Conservation (phyloP, 2,797 vertebrate species). For the Aeoliscus strigatus region DNA sequence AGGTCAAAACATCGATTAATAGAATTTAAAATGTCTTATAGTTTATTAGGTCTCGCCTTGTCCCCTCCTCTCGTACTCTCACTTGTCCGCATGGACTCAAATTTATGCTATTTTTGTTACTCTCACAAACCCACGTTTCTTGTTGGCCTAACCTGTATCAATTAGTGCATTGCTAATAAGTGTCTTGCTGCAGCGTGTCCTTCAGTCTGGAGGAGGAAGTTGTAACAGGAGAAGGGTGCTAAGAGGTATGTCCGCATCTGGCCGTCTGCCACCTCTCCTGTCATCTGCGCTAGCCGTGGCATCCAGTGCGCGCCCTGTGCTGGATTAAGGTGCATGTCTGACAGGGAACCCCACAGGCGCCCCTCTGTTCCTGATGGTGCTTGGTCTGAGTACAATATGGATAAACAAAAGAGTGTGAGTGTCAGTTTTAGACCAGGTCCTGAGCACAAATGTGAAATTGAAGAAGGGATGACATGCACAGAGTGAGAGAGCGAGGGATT, state of each 20-base stretch:
- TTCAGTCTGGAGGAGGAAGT: conserved; percentile 33
- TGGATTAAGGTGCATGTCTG: conserved; percentile 27
- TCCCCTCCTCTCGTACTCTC: conserved; percentile 1
- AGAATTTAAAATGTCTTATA: too few species aligned
- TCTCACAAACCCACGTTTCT: too few species aligned
- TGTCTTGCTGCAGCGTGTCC: conserved; percentile 22
- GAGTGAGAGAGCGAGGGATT: neutral
- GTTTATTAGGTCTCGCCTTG: neutral
- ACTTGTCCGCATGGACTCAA: neutral
- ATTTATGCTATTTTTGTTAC: too few species aligned
- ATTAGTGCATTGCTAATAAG: conserved; percentile 54
- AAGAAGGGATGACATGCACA: neutral
- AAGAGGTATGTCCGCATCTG: conserved; percentile 38
- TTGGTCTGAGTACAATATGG: conserved; percentile 11
- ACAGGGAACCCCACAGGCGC: conserved; percentile 5
- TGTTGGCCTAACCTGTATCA: too few species aligned
- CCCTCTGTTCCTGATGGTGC: conserved; percentile 1
- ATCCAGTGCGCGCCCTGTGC: conserved; percentile 17
- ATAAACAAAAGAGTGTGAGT: conserved; percentile 6
- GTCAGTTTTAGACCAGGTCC: conserved; percentile 14
- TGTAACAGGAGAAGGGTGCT: conserved; percentile 57
- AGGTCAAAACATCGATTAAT: too few species aligned
- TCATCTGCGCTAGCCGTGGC: conserved; percentile 44
- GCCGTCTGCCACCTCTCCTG: conserved; percentile 45
- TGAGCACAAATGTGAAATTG: conserved; percentile 4